Evolutionary conservation across 2,113 vertebrate species (phyloP), one percentile per base, ranked within the genome.

Genomic region (Alouatta palliata): DNA sequence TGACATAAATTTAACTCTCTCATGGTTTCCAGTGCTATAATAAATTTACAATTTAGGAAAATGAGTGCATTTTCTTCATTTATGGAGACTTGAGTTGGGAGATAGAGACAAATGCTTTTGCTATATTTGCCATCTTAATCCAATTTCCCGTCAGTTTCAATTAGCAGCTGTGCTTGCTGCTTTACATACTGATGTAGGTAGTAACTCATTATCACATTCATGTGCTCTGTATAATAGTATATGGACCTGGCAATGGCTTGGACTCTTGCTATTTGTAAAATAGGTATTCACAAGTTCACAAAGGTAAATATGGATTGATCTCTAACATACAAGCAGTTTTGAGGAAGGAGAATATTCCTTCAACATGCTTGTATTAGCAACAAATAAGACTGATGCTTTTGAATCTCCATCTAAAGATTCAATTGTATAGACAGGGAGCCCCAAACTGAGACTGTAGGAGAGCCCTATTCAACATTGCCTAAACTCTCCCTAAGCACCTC

Each of bases 111-210:
- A 94, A 79, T 40, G 93, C 40, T 79, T 88, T 85, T 73, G 56
- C 40, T 97, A 52, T 90, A 87, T 90, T 92, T 95, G 76, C 77
- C 49, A 87, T 96, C 91, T 94, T 96, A 91, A 97, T 97, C 79
- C 91, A 95, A 76, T 95, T 97, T 93, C 96, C 86, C 68, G 95
- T 96, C 86, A 75, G 68, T 95, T 95, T 97, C 85, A 94, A 97
- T 97, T 96, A 97, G 87, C 91, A 97, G 73, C 30, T 96, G 23
- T 90, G 73, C 40, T 91, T 87, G 12, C 76, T 93, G 20, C 43
- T 97, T 93, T 96, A 80, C 52, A 91, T 91, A 49, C 70, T 95
- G 95, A 91, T 47, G 25, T 68, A 66, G 32, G 86, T 66, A 12
- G 83, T 76, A 83, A 88, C 37, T 90, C 68, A 94, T 95, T 91